phyloP scores from a whole-genome alignment of 2,113 vertebrate species.

The Guaruba guarouba region DNA sequence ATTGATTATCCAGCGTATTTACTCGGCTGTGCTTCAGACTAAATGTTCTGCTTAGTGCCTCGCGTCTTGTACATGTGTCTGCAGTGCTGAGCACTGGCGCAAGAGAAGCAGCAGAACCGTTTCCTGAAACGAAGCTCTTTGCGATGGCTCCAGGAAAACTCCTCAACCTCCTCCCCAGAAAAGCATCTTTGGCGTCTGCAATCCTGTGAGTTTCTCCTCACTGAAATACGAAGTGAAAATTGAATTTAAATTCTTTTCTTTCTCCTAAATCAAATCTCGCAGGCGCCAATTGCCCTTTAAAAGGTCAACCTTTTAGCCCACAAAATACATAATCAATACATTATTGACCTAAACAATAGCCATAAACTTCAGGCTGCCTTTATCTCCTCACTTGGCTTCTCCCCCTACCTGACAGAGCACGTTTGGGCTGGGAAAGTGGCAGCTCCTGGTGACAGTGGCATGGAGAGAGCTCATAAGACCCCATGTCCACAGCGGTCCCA shows the following conservation, averaged over 20 bases:
- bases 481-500: accelerated
- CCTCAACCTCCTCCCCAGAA: neutral
- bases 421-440: neutral
- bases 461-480: neutral
- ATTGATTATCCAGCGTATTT: neutral
- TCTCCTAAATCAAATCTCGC: neutral
- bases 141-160: neutral
- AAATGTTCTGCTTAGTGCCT: neutral
- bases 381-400: neutral
- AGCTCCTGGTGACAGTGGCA: neutral
- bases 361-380: neutral
- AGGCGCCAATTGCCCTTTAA: neutral
- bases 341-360: slow-evolving; percentile 9
- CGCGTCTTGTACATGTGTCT: neutral
- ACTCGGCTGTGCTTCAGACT: neutral
- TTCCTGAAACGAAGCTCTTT: neutral
- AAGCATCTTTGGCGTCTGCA: neutral
- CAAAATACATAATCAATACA: neutral
- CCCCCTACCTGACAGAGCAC: neutral
- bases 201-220: neutral
- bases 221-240: neutral
- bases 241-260: slow-evolving; percentile 1
- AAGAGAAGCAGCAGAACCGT: neutral
- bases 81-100: neutral
- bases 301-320: slow-evolving; percentile 5